Evolutionary conservation across 2,888 invertebrate genomes (phyloP).

Genomic region (Drosophila infuscata): DNA sequence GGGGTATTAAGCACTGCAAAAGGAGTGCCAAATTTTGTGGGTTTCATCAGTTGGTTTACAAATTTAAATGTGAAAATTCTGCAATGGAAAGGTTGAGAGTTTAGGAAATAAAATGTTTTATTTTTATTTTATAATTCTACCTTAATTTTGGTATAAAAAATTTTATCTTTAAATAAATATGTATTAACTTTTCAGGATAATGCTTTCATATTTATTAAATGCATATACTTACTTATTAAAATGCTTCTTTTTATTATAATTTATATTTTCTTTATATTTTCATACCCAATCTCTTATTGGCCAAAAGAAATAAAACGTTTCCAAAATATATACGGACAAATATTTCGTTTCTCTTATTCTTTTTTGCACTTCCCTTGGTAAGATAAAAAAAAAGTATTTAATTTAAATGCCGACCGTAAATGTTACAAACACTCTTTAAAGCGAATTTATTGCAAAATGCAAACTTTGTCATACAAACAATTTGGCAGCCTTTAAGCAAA

Average conservation of each 20-base stretch:
- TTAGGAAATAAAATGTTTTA: background rate
- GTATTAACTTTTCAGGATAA: background rate
- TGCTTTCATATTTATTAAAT: background rate
- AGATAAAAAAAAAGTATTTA: conserved; percentile 54
- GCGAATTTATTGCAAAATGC: conserved; percentile 68
- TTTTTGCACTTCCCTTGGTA: background rate
- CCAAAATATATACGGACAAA: background rate
- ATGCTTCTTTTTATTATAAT: background rate
- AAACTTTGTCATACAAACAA: conserved; percentile 74
- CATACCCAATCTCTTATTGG: conserved; percentile 1
- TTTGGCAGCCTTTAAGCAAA: conserved; percentile 57
- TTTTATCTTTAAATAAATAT: background rate
- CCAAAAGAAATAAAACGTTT: conserved; percentile 1
- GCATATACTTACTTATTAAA: background rate
- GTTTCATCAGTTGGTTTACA: background rate
- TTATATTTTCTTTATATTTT: background rate
- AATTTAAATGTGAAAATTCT: no score
- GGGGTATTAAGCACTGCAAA: background rate
- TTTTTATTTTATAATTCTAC: background rate
- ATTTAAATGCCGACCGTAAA: conserved; percentile 68
- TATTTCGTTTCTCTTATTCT: background rate
- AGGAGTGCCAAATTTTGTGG: background rate
- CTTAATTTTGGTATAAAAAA: background rate
- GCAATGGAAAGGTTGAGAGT: no score
- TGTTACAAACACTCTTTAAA: conserved; percentile 62